Evolutionary conservation across 2,797 vertebrate genomes (phyloP).

Genomic region (Galagoides demidoff): DNA sequence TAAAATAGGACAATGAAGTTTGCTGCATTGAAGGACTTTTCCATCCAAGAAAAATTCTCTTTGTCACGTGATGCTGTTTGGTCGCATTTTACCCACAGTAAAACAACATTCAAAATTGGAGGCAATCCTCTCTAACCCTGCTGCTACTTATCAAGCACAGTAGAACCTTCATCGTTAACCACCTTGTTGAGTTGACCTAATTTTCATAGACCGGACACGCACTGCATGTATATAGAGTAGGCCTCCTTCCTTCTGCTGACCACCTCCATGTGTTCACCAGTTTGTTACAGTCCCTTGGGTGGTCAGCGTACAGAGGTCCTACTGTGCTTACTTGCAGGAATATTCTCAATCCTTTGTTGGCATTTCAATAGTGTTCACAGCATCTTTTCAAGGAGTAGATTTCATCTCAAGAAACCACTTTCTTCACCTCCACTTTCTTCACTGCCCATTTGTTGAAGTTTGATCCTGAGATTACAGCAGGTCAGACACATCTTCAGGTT

Average conservation of each 20-base stretch:
- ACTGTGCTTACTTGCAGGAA: too few species aligned
- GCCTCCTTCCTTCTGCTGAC: too few species aligned
- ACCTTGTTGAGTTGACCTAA: too few species aligned
- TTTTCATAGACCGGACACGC: too few species aligned
- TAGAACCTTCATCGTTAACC: too few species aligned
- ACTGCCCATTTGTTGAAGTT: not conserved
- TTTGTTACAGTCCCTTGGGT: too few species aligned
- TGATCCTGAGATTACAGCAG: not conserved
- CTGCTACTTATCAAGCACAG: not conserved
- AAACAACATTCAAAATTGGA: not conserved
- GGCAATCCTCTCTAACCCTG: not conserved
- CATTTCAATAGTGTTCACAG: not conserved
- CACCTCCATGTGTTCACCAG: too few species aligned
- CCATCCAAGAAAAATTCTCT: not conserved
- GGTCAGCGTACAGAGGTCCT: too few species aligned
- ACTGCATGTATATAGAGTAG: too few species aligned
- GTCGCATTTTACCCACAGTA: not conserved
- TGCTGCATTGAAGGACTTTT: not conserved
- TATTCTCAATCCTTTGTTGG: not conserved
- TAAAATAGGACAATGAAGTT: not conserved
- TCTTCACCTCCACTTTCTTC: not conserved
- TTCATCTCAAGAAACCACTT: not conserved
- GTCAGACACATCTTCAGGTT: not conserved
- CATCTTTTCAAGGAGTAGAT: not conserved
- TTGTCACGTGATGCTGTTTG: not conserved